A percentile compares a stretch with the other conserved stretches of the same genome.
These are phyloP conservation scores for Dasypolia templi DNA, from an alignment of 2,888 invertebrate species.

Conservation along the genomic window DNA sequence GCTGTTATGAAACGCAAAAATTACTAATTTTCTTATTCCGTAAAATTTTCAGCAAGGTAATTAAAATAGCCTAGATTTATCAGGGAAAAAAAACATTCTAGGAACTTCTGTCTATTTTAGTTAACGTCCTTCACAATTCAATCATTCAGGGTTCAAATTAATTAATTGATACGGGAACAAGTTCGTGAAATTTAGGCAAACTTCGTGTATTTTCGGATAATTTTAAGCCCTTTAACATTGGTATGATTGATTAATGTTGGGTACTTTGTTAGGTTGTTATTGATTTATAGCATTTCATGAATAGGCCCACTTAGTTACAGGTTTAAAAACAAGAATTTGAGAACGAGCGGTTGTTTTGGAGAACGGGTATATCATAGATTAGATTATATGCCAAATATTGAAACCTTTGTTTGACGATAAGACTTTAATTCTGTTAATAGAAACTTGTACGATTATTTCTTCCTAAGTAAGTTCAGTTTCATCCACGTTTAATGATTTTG, in stretches of 20 bases:
- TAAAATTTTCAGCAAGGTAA: constrained; percentile 7
- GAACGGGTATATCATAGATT: not conserved
- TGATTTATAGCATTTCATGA: constrained; percentile 49
- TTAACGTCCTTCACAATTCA: not conserved
- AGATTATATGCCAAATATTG: no score
- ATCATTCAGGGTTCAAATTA: constrained; percentile 35
- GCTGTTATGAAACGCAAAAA: not conserved
- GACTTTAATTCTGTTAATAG: not conserved
- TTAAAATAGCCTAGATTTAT: constrained; percentile 5
- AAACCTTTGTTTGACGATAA: not conserved
- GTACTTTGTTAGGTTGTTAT: constrained; percentile 50
- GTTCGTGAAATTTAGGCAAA: constrained; percentile 31
- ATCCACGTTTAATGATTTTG: not conserved
- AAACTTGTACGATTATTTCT: no score
- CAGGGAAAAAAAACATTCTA: not conserved
- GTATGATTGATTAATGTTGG: constrained; percentile 62
- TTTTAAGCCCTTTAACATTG: constrained; percentile 53
- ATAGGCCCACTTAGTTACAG: constrained; percentile 9
- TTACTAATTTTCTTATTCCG: constrained; percentile 9
- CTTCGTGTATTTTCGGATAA: constrained; percentile 41
- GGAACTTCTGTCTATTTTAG: not conserved
- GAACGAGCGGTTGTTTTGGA: not conserved
- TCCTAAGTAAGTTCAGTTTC: no score
- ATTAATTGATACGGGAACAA: constrained; percentile 34
- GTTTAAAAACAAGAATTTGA: constrained; percentile 17